Evolutionary conservation across 2,888 invertebrate genomes (phyloP), one percentile per base, ranked within the genome.

Genomic region (Quadroppia sp.): DNA sequence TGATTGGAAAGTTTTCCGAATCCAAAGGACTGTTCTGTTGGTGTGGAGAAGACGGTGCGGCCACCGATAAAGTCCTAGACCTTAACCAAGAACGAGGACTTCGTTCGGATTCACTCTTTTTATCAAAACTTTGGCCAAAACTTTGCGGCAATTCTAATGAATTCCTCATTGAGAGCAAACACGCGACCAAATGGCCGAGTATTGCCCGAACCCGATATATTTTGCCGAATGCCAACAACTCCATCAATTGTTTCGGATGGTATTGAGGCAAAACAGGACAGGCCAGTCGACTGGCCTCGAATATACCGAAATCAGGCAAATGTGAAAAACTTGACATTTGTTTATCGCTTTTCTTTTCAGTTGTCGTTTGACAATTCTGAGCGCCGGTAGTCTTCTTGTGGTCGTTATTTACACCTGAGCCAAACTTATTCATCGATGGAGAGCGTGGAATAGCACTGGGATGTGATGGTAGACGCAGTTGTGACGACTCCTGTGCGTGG

Each of bases 231-330:
- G 98, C 98, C 36, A 99, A 86, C 50, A 99, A 84, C 81, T 99
- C 99, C 92, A 99, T 97, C 45, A 99, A 85, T 81, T 98, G 98
- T 81, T 97, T 97, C 0, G 99, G 99, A 84, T 99, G 99, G 82
- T 99, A 99, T 81, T 99, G 99, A 0, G 99, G 99, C 75, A 99
- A 84, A 56, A 98, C 96, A 0, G 98, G 98, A 80, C 95, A 98
- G 0, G 97, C 96, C 81, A 97, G 91, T 76, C 96, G 88, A 6
- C 96, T 94, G 0, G 98, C 97, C 83, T 99, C 98, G 83, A 99
- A 99, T 71, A 99, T 83, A 0, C 94, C 94, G 80, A 92, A 93
- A 83, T 93, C 93, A 0, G 92, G 92, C 91, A 94, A 76, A 72
- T 64, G 64, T n/a, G 71, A 50, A 2, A 74, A 40, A 40, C 28